phyloP scores from a whole-genome alignment of 2,113 vertebrate species.

The Pelmatolapia mariae region DNA sequence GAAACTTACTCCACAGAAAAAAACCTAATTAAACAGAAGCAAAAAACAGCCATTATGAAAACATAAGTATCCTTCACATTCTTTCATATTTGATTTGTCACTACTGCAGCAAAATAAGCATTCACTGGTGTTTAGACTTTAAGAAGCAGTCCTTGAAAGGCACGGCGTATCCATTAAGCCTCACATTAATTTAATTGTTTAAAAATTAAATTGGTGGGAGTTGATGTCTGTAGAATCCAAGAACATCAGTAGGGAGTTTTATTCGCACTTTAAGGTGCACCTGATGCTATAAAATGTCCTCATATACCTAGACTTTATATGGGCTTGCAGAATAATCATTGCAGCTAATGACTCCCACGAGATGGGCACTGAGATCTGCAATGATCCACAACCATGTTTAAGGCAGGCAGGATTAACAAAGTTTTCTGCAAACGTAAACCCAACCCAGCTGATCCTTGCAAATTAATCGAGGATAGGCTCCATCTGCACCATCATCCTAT shows the following conservation, averaged over 20 bases:
- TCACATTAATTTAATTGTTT: neutral
- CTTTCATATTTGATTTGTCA: neutral
- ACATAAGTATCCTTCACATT: neutral
- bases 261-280: neutral
- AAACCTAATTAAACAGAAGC: neutral
- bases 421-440: neutral
- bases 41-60: neutral
- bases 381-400: neutral
- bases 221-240: neutral
- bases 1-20: neutral
- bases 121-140: neutral
- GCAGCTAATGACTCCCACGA: slow-evolving; percentile 3
- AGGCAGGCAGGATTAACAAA: neutral
- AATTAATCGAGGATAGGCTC: neutral
- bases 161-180: neutral
- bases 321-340: slow-evolving; percentile 3
- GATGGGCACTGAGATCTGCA: neutral
- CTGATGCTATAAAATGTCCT: slow-evolving; percentile 17
- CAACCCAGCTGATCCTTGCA: neutral
- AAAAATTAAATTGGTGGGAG: slow-evolving; percentile 1
- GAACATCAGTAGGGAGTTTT: neutral
- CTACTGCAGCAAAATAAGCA: neutral
- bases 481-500: neutral
- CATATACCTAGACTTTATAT: neutral
- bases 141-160: neutral